Percentiles rank a stretch among this genome's conserved stretches.
Evolutionary conservation across 2,797 vertebrate genomes (phyloP).

Genomic region (Pagetopsis macropterus): DNA sequence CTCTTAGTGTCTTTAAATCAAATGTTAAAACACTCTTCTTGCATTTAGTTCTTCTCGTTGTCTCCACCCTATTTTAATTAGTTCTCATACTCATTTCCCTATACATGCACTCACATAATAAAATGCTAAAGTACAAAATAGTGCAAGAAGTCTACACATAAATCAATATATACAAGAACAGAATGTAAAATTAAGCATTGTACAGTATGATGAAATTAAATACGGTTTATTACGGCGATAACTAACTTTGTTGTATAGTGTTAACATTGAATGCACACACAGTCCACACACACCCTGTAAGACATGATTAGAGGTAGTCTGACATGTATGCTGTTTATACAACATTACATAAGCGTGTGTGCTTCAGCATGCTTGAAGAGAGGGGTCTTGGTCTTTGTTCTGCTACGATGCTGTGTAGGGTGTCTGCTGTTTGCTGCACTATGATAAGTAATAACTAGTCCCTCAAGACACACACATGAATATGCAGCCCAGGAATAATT

Average conservation of each 20-base stretch:
- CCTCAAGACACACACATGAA: constrained; percentile 36
- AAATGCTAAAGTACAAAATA: too few species aligned
- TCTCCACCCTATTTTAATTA: constrained; percentile 24
- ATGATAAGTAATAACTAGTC: constrained; percentile 46
- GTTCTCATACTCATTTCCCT: neutral
- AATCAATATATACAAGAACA: too few species aligned
- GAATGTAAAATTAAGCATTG: too few species aligned
- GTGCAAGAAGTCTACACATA: too few species aligned
- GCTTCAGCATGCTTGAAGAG: constrained; percentile 25
- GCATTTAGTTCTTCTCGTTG: constrained; percentile 21
- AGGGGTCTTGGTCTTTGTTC: constrained; percentile 36
- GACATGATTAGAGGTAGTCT: constrained; percentile 44
- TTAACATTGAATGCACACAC: too few species aligned
- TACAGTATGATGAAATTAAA: too few species aligned
- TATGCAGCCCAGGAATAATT: neutral
- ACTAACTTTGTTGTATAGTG: constrained; percentile 37
- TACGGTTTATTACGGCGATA: too few species aligned
- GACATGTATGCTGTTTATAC: constrained; percentile 30
- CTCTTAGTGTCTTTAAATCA: constrained; percentile 3
- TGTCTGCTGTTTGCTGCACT: constrained; percentile 41
- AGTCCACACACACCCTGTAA: too few species aligned
- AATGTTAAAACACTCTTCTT: neutral
- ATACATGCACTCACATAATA: neutral
- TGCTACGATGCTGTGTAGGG: constrained; percentile 31
- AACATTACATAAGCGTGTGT: constrained; percentile 59